These are phyloP conservation scores for Amazona vittata DNA, from an alignment of 2,113 vertebrate genomes.

Conservation along the genomic window DNA sequence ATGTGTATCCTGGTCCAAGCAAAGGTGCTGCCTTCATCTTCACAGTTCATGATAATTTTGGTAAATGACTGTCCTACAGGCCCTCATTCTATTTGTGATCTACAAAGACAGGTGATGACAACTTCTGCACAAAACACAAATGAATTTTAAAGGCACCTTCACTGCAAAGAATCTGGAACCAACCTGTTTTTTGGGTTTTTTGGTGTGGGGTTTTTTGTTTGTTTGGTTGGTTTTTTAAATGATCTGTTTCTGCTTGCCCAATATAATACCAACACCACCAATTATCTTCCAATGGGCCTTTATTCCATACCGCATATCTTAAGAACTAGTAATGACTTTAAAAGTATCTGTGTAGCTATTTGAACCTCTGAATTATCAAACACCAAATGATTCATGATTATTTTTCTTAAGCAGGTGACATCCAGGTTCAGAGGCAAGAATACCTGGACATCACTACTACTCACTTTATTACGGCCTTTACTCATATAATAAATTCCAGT, in stretches of 20 bases:
- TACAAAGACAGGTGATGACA: not conserved
- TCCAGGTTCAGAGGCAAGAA: not conserved
- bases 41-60: not conserved
- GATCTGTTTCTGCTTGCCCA: not conserved
- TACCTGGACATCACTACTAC: not conserved
- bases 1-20: not conserved
- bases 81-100: not conserved
- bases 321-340: not conserved
- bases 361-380: not conserved
- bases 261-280: not conserved
- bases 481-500: not conserved
- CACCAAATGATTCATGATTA: not conserved
- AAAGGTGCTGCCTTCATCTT: not conserved
- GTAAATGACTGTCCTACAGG: not conserved
- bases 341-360: not conserved
- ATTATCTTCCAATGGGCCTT: not conserved
- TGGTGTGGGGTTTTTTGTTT: not conserved
- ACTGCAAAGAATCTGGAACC: not conserved
- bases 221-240: not conserved
- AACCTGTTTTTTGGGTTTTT: not conserved
- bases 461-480: not conserved
- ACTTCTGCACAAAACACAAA: not conserved
- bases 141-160: not conserved
- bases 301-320: not conserved
- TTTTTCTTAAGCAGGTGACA: not conserved